Base-by-base conservation (phyloP, 2,888 invertebrate genomes). In the Agapostemon virescens region DNA sequence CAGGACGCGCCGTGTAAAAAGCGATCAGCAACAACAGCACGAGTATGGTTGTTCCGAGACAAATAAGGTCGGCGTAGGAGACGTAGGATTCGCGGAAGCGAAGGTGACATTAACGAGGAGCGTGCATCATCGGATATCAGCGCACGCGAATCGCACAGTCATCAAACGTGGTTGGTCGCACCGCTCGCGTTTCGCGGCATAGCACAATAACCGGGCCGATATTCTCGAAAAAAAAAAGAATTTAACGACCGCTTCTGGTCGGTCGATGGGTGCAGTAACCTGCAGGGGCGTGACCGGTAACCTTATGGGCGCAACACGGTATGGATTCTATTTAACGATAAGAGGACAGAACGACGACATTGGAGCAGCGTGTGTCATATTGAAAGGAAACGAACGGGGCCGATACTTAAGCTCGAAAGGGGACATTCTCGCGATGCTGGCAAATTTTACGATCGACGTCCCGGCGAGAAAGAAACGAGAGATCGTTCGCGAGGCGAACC, bases 251-350 rank as follows among this genome's bases (percentile, higher is more conserved):
- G 73, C 38, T 66, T 67, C 63, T 73, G 74, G 68, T 72, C 69
- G 69, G 61, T 61, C 72, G 64, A 68, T 69, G 83, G 74, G 83
- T 82, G 83, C 83, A 82, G 83, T 77, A 82, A 82, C 82, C 78
- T 82, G 74, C 78, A 78, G 70, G 82, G 82, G 82, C 83, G 82
- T 82, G 78, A 82, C 82, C 83, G 55, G 72, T 67, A 71, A 71
- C 77, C 69, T 82, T 82, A 82, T 83, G 82, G 78, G 82, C 73
- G 83, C 78, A 82, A 82, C 82, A 82, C 78, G 78, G 78, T 83
- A 82, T 83, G 82, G 82, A 83, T 83, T 83, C 71, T 82, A 58
- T 68, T 82, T 78, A 82, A 78, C 74, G 83, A 83, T 83, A 83
- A 78, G 78, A 74, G 73, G 69, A 82, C 72, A 68, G 61, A 52